Percentiles rank a stretch among this genome's conserved stretches.
Evolutionary conservation across 1,140 invertebrate genomes (phyloP).

Genomic region (Chironomus tepperi): DNA sequence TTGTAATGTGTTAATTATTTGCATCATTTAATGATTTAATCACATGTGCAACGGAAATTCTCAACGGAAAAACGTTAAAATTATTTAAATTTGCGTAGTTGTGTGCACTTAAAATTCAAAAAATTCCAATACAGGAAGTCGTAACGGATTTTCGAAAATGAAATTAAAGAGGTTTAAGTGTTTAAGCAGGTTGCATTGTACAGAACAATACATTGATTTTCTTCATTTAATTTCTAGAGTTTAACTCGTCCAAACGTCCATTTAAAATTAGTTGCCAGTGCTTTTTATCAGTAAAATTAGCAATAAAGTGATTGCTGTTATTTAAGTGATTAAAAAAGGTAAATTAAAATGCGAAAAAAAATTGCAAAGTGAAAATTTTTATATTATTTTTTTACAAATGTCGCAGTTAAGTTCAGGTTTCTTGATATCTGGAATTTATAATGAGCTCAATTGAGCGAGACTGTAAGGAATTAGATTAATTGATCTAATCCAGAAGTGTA

Average conservation of each 20-base stretch:
- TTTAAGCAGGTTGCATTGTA: no score
- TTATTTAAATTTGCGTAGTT: no score
- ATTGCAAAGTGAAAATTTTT: background rate
- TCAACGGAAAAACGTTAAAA: no score
- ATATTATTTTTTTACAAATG: background rate
- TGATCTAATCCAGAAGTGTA: no score
- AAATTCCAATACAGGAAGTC: no score
- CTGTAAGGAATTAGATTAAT: background rate
- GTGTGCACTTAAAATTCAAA: no score
- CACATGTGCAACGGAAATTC: no score
- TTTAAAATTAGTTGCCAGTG: background rate
- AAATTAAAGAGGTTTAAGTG: no score
- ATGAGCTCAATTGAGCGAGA: background rate
- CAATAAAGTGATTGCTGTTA: background rate
- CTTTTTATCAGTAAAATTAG: background rate
- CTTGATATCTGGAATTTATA: background rate
- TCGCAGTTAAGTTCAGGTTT: constrained; percentile 7
- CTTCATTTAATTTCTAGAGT: background rate
- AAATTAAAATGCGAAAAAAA: background rate
- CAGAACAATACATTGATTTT: background rate
- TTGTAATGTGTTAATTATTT: no score
- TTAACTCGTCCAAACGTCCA: background rate
- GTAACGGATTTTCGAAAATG: no score
- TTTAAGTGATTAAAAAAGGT: constrained; percentile 1
- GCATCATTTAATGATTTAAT: no score